These are phyloP conservation scores for Stigmatopora nigra DNA, from an alignment of 2,113 vertebrate species.

Conservation along the genomic window DNA sequence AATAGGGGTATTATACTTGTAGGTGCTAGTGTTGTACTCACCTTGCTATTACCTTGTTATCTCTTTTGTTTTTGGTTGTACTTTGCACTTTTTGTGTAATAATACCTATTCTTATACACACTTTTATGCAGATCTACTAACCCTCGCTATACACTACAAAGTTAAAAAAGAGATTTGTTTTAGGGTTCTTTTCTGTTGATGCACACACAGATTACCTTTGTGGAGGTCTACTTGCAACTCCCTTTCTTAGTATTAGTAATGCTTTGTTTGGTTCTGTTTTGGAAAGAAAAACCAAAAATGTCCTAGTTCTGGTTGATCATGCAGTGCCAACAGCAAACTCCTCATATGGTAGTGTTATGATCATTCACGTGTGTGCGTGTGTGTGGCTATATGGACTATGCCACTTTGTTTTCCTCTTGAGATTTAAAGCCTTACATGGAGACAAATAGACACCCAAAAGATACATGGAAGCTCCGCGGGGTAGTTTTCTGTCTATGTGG, in stretches of 20 bases:
- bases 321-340: slow-evolving; percentile 54
- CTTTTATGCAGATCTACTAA: not conserved
- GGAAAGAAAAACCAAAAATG: slow-evolving; percentile 64
- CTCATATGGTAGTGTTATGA: slow-evolving; percentile 64
- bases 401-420: slow-evolving; percentile 63
- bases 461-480: slow-evolving; percentile 49
- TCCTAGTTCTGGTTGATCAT: slow-evolving; percentile 40
- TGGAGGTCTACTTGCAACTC: not conserved
- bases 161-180: not conserved
- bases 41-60: no score
- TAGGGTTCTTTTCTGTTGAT: not conserved
- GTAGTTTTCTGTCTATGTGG: slow-evolving; percentile 49
- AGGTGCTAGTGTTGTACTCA: no score
- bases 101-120: no score
- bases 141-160: not conserved
- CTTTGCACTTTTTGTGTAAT: no score
- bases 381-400: slow-evolving; percentile 45
- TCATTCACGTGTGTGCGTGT: slow-evolving; percentile 35
- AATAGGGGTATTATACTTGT: no score
- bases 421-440: slow-evolving; percentile 72
- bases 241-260: slow-evolving; percentile 20
- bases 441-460: slow-evolving; percentile 56
- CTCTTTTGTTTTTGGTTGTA: no score
- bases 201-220: not conserved
- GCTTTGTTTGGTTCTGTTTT: slow-evolving; percentile 51